Evolutionary conservation across 2,797 vertebrate species (phyloP).

Genomic region (Cyprinella venusta): DNA sequence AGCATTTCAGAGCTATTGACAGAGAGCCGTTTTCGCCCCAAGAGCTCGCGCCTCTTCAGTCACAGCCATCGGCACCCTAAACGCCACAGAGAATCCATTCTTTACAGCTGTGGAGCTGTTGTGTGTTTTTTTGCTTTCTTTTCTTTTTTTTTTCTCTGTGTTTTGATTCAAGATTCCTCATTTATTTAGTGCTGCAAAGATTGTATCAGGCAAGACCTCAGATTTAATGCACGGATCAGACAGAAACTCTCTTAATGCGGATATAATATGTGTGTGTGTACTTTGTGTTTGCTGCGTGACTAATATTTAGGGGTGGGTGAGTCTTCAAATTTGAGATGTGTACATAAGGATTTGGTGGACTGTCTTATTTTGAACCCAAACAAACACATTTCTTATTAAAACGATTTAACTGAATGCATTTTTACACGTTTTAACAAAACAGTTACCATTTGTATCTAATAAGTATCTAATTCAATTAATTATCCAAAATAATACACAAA

Average conservation of each 20-base stretch:
- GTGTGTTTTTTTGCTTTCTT: conserved; percentile 61
- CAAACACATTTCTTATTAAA: background rate
- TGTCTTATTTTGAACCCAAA: background rate
- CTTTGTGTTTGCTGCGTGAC: background rate
- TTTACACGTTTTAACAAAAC: background rate
- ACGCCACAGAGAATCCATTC: conserved; percentile 70
- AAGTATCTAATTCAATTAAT: background rate
- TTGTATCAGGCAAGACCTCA: background rate
- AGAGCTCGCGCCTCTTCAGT: conserved; percentile 77
- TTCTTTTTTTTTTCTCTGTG: conserved; percentile 32
- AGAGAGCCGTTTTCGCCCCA: conserved; percentile 73
- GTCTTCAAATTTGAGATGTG: background rate
- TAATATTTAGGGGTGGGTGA: background rate
- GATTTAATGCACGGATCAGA: background rate
- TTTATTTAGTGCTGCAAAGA: conserved; percentile 39
- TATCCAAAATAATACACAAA: background rate
- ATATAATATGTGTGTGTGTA: conserved; percentile 4
- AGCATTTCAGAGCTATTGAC: conserved; percentile 78
- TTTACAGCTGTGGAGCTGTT: conserved; percentile 63
- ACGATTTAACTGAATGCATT: background rate
- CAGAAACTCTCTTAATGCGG: background rate
- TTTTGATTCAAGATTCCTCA: conserved; percentile 66
- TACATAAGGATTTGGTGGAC: background rate
- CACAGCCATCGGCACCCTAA: conserved; percentile 71
- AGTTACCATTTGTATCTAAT: background rate